Conservation (phyloP, 92 coral and sea anemone genomes). For the Zoanthus gigantus region DNA sequence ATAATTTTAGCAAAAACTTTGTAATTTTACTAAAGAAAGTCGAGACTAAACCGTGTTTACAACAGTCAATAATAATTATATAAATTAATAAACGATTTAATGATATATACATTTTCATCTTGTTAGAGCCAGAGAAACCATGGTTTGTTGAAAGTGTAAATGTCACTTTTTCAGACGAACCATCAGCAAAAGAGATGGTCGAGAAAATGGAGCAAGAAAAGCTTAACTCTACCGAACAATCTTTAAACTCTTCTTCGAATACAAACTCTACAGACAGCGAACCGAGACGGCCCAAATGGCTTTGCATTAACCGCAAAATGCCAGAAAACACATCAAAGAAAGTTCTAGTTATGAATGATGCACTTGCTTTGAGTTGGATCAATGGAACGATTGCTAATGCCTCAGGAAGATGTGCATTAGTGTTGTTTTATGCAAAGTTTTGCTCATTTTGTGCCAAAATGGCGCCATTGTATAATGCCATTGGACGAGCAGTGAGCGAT, state of each 20-base stretch:
- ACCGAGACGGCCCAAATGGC: slow-evolving; percentile 60
- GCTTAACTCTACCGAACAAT: slow-evolving; percentile 13
- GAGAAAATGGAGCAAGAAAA: slow-evolving; percentile 19
- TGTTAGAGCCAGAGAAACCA: slow-evolving; percentile 12
- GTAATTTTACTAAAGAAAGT: not conserved
- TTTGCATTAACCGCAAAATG: slow-evolving; percentile 58
- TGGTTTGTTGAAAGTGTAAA: slow-evolving; percentile 21
- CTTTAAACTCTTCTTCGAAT: not conserved
- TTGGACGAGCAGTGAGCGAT: slow-evolving; percentile 82
- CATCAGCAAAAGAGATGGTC: slow-evolving; percentile 22
- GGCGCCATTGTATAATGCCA: slow-evolving; percentile 94
- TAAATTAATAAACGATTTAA: no score
- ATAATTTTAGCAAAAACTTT: not conserved
- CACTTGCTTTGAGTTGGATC: slow-evolving; percentile 60
- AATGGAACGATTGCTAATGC: slow-evolving; percentile 67
- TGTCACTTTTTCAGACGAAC: slow-evolving; percentile 7
- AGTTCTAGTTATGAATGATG: slow-evolving; percentile 69
- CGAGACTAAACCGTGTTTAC: not conserved
- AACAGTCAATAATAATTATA: no score
- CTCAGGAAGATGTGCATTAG: slow-evolving; percentile 87
- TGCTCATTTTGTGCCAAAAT: slow-evolving; percentile 88
- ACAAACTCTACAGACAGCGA: not conserved
- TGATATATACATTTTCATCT: not conserved
- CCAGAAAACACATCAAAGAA: slow-evolving; percentile 40
- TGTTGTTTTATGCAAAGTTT: slow-evolving; percentile 89